Conservation (phyloP, 2,113 vertebrate species). For the Corythoichthys haematopterus region DNA sequence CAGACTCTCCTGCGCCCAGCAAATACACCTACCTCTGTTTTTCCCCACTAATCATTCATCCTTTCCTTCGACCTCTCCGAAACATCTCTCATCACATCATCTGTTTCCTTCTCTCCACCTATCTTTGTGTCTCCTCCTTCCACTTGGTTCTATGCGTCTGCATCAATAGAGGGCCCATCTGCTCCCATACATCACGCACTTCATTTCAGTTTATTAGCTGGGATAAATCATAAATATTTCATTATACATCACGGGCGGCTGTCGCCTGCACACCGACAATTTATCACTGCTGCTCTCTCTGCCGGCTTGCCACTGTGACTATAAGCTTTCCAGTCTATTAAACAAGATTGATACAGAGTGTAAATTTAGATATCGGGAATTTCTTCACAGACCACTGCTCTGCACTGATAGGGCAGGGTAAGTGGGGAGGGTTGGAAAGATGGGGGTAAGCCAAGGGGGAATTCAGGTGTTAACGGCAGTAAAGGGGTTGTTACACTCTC, state of each 20-base stretch:
- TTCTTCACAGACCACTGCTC: slow-evolving; percentile 78
- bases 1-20: slow-evolving; percentile 6
- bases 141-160: slow-evolving; percentile 59
- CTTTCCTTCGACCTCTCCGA: slow-evolving; percentile 17
- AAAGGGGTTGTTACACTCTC: slow-evolving; percentile 57
- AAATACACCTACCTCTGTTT: slow-evolving; percentile 30
- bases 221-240: slow-evolving; percentile 96
- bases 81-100: slow-evolving; percentile 55
- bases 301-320: slow-evolving; percentile 70
- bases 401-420: slow-evolving; percentile 71
- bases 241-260: slow-evolving; percentile 80
- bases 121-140: slow-evolving; percentile 53
- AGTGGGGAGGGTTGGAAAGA: slow-evolving; percentile 40
- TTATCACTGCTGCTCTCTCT: slow-evolving; percentile 81
- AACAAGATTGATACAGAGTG: slow-evolving; percentile 89
- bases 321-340: slow-evolving; percentile 88
- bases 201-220: slow-evolving; percentile 91
- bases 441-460: slow-evolving; percentile 13
- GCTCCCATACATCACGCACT: slow-evolving; percentile 86
- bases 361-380: slow-evolving; percentile 79
- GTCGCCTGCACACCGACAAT: slow-evolving; percentile 78
- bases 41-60: slow-evolving; percentile 14
- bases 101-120: slow-evolving; percentile 46
- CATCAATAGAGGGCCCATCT: slow-evolving; percentile 82
- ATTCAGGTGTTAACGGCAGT: slow-evolving; percentile 64